Evolutionary conservation across 2,113 vertebrate species (phyloP).

Genomic region (Scopus umbretta): DNA sequence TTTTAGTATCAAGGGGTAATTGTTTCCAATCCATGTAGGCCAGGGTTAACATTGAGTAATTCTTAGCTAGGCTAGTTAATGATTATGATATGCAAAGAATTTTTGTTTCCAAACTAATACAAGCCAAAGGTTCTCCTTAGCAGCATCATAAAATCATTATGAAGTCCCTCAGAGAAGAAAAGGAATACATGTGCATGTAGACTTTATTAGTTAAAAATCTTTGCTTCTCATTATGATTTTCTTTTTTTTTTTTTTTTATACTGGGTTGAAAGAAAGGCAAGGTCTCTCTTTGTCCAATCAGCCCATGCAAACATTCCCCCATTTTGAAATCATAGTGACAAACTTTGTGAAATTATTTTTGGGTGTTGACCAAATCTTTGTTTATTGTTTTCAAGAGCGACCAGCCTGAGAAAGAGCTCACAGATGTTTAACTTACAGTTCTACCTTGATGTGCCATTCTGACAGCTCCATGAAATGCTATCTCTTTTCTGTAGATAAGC

Average conservation of each 20-base stretch:
- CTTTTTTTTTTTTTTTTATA: neutral
- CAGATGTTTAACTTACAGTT: neutral
- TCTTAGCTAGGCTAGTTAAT: constrained; percentile 32
- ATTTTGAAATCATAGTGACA: neutral
- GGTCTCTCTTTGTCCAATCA: neutral
- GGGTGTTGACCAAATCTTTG: neutral
- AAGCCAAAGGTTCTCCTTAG: constrained; percentile 36
- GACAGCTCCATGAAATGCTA: neutral
- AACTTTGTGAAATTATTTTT: neutral
- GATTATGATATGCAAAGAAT: constrained; percentile 47
- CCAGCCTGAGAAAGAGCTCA: neutral
- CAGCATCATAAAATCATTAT: constrained; percentile 39
- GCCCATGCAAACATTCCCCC: neutral
- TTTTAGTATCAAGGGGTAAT: neutral
- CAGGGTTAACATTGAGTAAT: constrained; percentile 32
- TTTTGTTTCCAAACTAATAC: constrained; percentile 31
- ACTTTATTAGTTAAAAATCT: neutral
- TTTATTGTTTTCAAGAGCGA: neutral
- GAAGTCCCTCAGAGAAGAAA: neutral
- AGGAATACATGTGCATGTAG: neutral
- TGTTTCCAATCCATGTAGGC: neutral
- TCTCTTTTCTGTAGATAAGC: neutral
- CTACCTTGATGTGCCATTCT: neutral
- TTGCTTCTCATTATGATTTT: neutral
- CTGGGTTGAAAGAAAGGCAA: neutral